These are phyloP conservation scores for Thereva nobilitata DNA, from an alignment of 2,888 invertebrate species.

Conservation along the genomic window DNA sequence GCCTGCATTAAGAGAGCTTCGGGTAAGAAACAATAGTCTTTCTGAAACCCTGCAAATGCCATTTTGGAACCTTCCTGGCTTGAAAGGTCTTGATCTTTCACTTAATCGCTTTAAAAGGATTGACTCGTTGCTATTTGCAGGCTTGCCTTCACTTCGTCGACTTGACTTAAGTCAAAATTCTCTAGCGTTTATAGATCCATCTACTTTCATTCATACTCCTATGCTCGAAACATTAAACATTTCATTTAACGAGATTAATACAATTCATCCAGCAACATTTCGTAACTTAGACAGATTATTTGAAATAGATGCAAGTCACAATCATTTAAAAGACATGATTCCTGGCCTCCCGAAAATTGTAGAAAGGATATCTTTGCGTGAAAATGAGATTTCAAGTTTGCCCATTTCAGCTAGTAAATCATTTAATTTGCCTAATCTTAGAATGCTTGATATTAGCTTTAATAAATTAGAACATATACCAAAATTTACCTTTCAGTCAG, in stretches of 20 bases:
- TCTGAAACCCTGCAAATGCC: conserved; percentile 73
- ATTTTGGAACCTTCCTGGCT: conserved; percentile 81
- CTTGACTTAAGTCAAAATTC: conserved; percentile 78
- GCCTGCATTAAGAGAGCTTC: conserved; percentile 80
- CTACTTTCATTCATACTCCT: conserved; percentile 72
- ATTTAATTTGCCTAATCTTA: conserved; percentile 71
- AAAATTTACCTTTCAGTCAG: conserved; percentile 66
- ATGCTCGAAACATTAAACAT: conserved; percentile 79
- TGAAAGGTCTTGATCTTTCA: conserved; percentile 83
- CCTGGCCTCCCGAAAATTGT: conserved; percentile 77
- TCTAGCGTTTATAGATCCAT: conserved; percentile 70
- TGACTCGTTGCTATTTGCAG: conserved; percentile 72
- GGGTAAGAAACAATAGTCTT: conserved; percentile 81
- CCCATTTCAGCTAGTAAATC: conserved; percentile 70
- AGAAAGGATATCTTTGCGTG: conserved; percentile 72
- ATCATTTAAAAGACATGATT: conserved; percentile 74
- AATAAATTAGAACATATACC: conserved; percentile 75
- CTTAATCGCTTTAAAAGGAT: conserved; percentile 73
- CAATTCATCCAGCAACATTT: conserved; percentile 77
- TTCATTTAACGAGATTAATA: conserved; percentile 72
- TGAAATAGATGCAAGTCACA: conserved; percentile 76
- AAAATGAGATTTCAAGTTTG: conserved; percentile 71
- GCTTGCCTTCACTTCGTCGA: conserved; percentile 74
- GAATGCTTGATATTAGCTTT: conserved; percentile 74
- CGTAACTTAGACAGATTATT: conserved; percentile 74